Evolutionary conservation across 2,888 invertebrate genomes (phyloP), one percentile per base, ranked within the genome.

Genomic region (Epirrhoe alternata): DNA sequence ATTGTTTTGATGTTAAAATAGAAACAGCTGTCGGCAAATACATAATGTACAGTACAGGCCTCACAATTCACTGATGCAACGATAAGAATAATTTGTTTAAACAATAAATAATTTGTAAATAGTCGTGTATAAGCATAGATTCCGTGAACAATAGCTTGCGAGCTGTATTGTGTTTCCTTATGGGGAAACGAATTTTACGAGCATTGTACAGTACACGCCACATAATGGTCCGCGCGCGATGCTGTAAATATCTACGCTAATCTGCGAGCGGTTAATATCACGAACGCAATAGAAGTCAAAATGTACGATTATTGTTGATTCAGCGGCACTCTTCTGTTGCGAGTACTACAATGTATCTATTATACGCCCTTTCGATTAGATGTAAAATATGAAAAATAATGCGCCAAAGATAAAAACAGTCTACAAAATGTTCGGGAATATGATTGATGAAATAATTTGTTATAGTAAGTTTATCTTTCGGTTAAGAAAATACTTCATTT

Each of bases 31-130:
- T 62, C 47, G 35, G 50, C 35, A 57, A 50, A 0, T 50, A 54
- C 57, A 53, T 53, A 30, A 45, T 47, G n/a, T 5, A 53, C 35
- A 55, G 17, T 50, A 58, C 47, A 12, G 51, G 35, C 45, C 47
- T 69, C 70, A 60, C 73, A 73, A 72, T 68, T 75, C 70, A 69
- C 75, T 74, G 78, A 75, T 69, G 67, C 68, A 74, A 76, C 71
- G 66, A 66, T 74, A 71, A 71, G 50, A 64, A 64, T 69, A 69
- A 72, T 62, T 65, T 66, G 71, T 70, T 69, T 63, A 59, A 68
- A 70, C 70, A 69, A 71, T 70, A 72, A 68, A 68, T 70, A 60
- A n/a, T 58, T 49, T 66, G 61, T 69, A 70, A 68, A 72, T 72
- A 72, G 53, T 65, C 62, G 63, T 68, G 61, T 70, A 35, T 65